Evolutionary conservation across 2,888 invertebrate species (phyloP).

Genomic region (Agonopterix heracliana): DNA sequence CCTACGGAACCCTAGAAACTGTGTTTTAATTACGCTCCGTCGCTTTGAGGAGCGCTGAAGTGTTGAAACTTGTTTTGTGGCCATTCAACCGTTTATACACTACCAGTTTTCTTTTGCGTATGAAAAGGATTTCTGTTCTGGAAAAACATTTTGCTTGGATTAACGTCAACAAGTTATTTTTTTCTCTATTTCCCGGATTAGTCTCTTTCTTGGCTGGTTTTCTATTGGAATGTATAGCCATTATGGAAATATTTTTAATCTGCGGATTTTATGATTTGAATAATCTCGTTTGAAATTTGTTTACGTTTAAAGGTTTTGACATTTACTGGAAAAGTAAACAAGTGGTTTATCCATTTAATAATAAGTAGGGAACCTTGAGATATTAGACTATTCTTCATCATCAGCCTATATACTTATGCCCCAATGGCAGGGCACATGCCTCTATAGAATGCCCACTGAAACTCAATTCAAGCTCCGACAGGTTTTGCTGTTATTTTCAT

Average conservation of each 20-base stretch:
- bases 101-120: neutral
- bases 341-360: no score
- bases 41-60: constrained; percentile 30
- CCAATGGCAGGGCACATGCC: no score
- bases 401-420: no score
- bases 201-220: neutral
- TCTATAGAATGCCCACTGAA: no score
- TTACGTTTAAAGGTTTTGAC: no score
- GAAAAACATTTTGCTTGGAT: neutral
- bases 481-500: no score
- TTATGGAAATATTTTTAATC: neutral
- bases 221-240: neutral
- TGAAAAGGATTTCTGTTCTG: neutral
- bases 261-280: no score
- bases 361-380: no score
- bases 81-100: constrained; percentile 9
- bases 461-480: no score
- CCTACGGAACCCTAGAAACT: constrained; percentile 17
- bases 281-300: no score
- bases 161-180: neutral
- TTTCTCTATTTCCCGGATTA: neutral
- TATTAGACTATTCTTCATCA: no score
- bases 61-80: constrained; percentile 20
- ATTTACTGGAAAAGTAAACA: no score
- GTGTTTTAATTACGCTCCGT: constrained; percentile 48